These are phyloP conservation scores for Temnopleurus reevesii DNA, from an alignment of 53 echinoderm and acorn worm species.

Conservation along the genomic window DNA sequence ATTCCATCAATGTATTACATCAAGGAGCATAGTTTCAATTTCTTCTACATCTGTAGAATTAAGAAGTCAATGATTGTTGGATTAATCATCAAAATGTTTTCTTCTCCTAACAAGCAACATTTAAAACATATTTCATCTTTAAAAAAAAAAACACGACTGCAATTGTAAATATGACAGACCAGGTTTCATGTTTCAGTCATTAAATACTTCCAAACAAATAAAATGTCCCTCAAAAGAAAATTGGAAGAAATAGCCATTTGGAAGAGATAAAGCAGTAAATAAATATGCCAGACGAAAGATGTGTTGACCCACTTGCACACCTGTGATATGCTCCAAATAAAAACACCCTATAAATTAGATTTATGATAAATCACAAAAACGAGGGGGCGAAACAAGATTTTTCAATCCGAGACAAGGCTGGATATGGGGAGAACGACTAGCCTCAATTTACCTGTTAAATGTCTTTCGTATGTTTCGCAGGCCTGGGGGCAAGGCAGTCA, in stretches of 20 bases:
- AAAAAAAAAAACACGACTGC: too few relatives aligned
- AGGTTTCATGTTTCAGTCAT: not conserved
- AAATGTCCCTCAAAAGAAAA: not conserved
- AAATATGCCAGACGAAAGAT: not conserved
- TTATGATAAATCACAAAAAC: constrained; percentile 1
- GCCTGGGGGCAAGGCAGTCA: not conserved
- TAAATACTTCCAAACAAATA: not conserved
- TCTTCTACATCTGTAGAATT: too few relatives aligned
- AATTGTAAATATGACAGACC: too few relatives aligned
- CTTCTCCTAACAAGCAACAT: too few relatives aligned
- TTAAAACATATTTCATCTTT: too few relatives aligned
- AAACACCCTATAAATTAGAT: constrained; percentile 17
- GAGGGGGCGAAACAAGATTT: not conserved
- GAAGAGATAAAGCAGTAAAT: not conserved
- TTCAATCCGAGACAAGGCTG: not conserved
- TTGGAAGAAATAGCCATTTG: not conserved
- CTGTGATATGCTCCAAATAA: not conserved
- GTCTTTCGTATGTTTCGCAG: not conserved
- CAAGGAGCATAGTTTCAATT: too few relatives aligned
- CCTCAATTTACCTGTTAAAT: not conserved
- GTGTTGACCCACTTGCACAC: not conserved
- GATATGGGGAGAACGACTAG: not conserved
- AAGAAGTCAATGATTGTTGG: too few relatives aligned
- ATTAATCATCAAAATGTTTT: too few relatives aligned
- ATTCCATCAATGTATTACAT: too few relatives aligned